Evolutionary conservation across 2,113 vertebrate genomes (phyloP).

Genomic region (Salminus brasiliensis): DNA sequence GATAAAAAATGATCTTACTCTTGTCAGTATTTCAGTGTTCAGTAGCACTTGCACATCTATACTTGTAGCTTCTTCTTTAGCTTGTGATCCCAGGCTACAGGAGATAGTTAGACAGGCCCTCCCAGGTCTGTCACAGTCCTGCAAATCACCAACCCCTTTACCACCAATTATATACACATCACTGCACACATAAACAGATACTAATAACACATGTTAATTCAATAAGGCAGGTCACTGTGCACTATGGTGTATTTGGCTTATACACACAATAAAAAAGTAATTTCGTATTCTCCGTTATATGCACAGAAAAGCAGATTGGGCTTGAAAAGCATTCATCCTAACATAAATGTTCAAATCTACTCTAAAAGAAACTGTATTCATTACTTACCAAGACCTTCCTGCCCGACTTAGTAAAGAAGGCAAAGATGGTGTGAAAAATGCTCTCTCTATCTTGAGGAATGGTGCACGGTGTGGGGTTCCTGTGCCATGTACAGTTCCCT

Average conservation of each 20-base stretch:
- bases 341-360: not conserved
- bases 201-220: too few relatives aligned
- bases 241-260: too few relatives aligned
- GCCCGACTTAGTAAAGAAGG: slow-evolving; percentile 96
- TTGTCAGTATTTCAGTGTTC: slow-evolving; percentile 95
- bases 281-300: too few relatives aligned
- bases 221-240: too few relatives aligned
- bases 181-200: not conserved
- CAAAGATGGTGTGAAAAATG: slow-evolving; percentile 96
- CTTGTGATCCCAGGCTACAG: slow-evolving; percentile 84
- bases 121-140: slow-evolving; percentile 93
- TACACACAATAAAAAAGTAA: too few relatives aligned
- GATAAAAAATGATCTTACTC: slow-evolving; percentile 69
- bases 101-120: slow-evolving; percentile 84
- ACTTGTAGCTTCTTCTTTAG: slow-evolving; percentile 87
- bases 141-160: slow-evolving; percentile 16
- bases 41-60: slow-evolving; percentile 88
- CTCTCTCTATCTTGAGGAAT: slow-evolving; percentile 91
- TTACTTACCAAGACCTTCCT: slow-evolving; percentile 92
- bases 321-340: too few relatives aligned
- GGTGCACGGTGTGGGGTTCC: slow-evolving; percentile 86
- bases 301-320: too few relatives aligned
- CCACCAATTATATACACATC: not conserved
- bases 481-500: slow-evolving; percentile 89
- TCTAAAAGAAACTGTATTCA: not conserved